Evolutionary conservation across 2,113 vertebrate genomes (phyloP), one percentile per base, ranked within the genome.

Genomic region (Euleptes europaea): DNA sequence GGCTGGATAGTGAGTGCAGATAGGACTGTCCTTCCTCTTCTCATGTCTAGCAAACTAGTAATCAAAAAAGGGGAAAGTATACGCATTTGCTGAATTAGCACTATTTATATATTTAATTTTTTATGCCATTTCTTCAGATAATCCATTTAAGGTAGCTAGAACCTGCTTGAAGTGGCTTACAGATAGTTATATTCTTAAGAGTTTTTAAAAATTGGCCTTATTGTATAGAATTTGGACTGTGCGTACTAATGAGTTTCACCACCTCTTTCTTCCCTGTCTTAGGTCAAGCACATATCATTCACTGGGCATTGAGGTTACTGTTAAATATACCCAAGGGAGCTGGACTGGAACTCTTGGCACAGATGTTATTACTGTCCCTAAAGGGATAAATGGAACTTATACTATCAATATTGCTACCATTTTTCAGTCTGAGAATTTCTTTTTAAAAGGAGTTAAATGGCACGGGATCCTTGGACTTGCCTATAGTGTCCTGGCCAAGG

Each of bases 391-490:
- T 35, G 94, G 93, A 42, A 97, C 96, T 65, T 94, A 98, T 80
- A 91, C 80, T 2, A 93, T 98, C 89, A 99, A 99, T 92, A 95
- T 99, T 23, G 98, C 98, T 44, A 96, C 97, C 21, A 99, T 99
- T 93, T 93, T 97, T 28, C 94, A 96, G 47, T 99, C 99, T 0
- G 97, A 99, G 1, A 97, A 97, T 84, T 99, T 99, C 95, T 99
- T 99, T 90, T 93, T 99, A 77, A 97, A 97, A 4, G 97, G 97
- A 1, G 94, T 99, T 82, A 97, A 98, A 47, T 99, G 99, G 99
- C 98, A 99, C 0, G 99, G 99, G 74, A 99, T 99, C 75, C 96
- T 99, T 40, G 99, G 99, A 26, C 95, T 99, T 71, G 99, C 98
- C 8, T 99, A 99, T 1, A 94, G 96, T 44, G 71, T 94, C 31